A percentile compares a stretch with the other conserved stretches of the same genome.
Evolutionary conservation across 2,113 vertebrate species (phyloP).

Genomic region (Anguilla rostrata): DNA sequence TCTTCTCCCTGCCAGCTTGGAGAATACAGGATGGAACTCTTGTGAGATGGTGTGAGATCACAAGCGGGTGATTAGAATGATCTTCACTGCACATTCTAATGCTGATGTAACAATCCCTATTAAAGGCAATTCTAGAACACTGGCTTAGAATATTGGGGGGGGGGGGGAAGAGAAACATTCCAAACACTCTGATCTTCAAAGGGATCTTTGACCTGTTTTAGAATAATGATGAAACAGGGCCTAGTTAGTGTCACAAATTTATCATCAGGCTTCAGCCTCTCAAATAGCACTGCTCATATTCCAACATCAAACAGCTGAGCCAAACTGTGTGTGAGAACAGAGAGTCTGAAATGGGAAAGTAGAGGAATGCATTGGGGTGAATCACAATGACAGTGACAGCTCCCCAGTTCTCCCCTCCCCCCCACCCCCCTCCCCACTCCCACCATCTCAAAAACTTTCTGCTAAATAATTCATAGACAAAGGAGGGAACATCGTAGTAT

Average conservation of each 20-base stretch:
- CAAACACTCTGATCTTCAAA: too few species aligned
- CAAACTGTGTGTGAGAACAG: neutral
- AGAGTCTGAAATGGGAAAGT: neutral
- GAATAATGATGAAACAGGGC: neutral
- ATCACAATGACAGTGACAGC: neutral
- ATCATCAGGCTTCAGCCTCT: neutral
- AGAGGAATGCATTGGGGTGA: neutral
- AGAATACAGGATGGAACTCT: too few species aligned
- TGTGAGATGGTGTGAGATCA: too few species aligned
- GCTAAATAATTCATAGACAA: neutral
- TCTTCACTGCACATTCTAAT: too few species aligned
- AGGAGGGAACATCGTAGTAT: neutral
- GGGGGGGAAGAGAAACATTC: too few species aligned
- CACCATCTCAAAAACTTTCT: neutral
- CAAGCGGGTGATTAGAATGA: too few species aligned
- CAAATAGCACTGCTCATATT: neutral
- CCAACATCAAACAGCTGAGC: neutral
- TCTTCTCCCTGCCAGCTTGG: neutral
- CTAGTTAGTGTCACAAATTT: neutral
- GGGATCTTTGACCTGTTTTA: neutral
- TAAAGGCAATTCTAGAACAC: too few species aligned
- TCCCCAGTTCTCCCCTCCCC: neutral
- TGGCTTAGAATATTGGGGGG: too few species aligned
- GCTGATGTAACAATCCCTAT: too few species aligned
- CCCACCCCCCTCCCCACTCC: neutral